A percentile compares a stretch with the other conserved stretches of the same genome.
phyloP scores from a whole-genome alignment of 2,888 invertebrate species.

The Perizoma affinitatum region DNA sequence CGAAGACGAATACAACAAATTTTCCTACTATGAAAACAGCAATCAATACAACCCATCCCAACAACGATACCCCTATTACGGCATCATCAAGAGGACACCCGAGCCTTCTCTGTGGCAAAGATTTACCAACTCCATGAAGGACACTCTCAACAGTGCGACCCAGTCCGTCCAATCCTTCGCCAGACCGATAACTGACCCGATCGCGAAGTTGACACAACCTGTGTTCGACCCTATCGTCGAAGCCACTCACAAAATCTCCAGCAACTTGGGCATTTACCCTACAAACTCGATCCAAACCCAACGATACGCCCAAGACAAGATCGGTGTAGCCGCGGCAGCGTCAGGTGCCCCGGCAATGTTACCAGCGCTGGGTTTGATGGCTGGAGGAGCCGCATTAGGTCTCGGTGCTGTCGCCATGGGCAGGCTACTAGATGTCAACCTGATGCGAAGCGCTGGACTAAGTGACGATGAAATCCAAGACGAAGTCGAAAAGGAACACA shows the following conservation, averaged over 20 bases:
- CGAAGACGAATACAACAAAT: slow-evolving; percentile 80
- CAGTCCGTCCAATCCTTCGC: slow-evolving; percentile 88
- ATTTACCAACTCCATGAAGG: slow-evolving; percentile 89
- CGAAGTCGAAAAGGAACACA: slow-evolving; percentile 81
- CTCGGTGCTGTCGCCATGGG: slow-evolving; percentile 92
- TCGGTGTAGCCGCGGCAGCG: slow-evolving; percentile 85
- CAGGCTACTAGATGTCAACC: slow-evolving; percentile 86
- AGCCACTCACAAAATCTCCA: slow-evolving; percentile 91
- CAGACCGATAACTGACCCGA: slow-evolving; percentile 84
- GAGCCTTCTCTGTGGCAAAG: slow-evolving; percentile 89
- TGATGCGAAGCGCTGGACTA: slow-evolving; percentile 82
- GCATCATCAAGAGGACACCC: slow-evolving; percentile 84
- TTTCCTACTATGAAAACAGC: slow-evolving; percentile 82
- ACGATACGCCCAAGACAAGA: slow-evolving; percentile 85
- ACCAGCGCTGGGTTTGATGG: slow-evolving; percentile 90
- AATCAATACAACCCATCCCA: slow-evolving; percentile 48
- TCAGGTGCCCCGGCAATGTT: slow-evolving; percentile 86
- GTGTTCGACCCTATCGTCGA: slow-evolving; percentile 90
- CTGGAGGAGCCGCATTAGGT: slow-evolving; percentile 92
- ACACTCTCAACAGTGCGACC: slow-evolving; percentile 88
- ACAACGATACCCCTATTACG: slow-evolving; percentile 84
- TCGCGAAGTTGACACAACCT: slow-evolving; percentile 85
- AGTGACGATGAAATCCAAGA: slow-evolving; percentile 69
- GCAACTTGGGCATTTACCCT: slow-evolving; percentile 88
- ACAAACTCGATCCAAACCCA: slow-evolving; percentile 72